phyloP scores from a whole-genome alignment of 2,113 vertebrate genomes.

The Etheostoma cragini region DNA sequence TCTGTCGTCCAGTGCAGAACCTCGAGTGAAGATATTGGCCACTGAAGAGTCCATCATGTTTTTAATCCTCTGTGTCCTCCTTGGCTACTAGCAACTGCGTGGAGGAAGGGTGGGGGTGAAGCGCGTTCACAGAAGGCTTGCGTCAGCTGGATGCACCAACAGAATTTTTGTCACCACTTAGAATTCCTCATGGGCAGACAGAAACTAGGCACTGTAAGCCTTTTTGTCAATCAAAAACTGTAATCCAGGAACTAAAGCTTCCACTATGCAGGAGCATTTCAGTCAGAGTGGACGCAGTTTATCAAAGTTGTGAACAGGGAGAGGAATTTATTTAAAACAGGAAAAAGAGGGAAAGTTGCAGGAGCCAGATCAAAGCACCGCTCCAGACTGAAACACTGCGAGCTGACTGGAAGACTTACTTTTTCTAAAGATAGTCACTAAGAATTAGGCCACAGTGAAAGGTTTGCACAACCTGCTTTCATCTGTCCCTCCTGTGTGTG shows the following conservation, averaged over 20 bases:
- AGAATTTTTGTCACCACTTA: too few relatives aligned
- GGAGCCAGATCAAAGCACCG: neutral
- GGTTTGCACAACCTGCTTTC: constrained; percentile 8
- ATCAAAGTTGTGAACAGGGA: neutral
- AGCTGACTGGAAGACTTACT: neutral
- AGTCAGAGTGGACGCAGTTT: neutral
- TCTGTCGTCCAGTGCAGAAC: too few relatives aligned
- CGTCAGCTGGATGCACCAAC: too few relatives aligned
- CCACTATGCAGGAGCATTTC: neutral
- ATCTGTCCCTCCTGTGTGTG: neutral
- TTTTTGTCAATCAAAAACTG: neutral
- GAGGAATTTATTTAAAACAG: neutral
- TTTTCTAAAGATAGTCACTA: constrained; percentile 16
- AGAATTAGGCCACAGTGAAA: constrained; percentile 28
- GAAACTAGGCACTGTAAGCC: too few relatives aligned
- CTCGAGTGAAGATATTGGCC: too few relatives aligned
- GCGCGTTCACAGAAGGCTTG: too few relatives aligned
- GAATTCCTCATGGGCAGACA: too few relatives aligned
- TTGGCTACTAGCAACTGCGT: too few relatives aligned
- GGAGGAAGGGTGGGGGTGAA: too few relatives aligned
- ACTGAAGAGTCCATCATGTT: too few relatives aligned
- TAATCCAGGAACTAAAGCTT: neutral
- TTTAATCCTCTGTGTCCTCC: too few relatives aligned
- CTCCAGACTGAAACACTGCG: constrained; percentile 3
- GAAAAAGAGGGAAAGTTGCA: neutral